Evolutionary conservation across 1,140 invertebrate species (phyloP), one percentile per base, ranked within the genome.

Genomic region (Apocrypta bakeri): DNA sequence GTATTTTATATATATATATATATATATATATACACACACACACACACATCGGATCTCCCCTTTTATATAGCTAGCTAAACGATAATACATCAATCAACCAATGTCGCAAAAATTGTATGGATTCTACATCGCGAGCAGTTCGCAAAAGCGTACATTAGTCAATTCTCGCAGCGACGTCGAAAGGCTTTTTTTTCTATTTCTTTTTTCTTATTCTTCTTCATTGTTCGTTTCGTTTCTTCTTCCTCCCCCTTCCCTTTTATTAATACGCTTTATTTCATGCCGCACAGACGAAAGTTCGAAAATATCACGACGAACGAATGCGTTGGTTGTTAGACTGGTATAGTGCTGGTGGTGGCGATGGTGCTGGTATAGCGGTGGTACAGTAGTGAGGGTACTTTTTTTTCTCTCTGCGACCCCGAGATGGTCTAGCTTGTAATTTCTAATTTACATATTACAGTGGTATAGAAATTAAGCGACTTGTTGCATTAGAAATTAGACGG

Each of bases 41-140:
- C 24, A 27, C n/a, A n/a, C n/a, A 21, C 31, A 64, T 69, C 24
- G 80, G 74, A 82, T 78, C 75, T 78, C 76, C 74, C 69, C 69
- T 69, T 84, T 83, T 84, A 81, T 83, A 86, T 85, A 86, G 83
- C 85, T 85, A 88, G 87, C 83, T 87, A 87, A 89, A 88, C 85
- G 83, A 89, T 85, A 85, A 89, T 88, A 88, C 87, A 89, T 88
- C 84, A 85, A 88, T 86, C 82, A 78, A 86, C 85, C 74, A 75
- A 87, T 85, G 82, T 84, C 80, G 79, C 75, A 31, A 83, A 78
- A 83, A 73, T 85, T 85, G 83, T 77, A 37, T 84, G 72, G 85
- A 88, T 84, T 82, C 83, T 87, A 84, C 78, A 71, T 83, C 72
- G 82, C 79, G 77, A 84, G 73, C 82, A 81, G 85, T 85, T 80